phyloP scores from a whole-genome alignment of 2,113 vertebrate genomes.

The Thomomys bottae region DNA sequence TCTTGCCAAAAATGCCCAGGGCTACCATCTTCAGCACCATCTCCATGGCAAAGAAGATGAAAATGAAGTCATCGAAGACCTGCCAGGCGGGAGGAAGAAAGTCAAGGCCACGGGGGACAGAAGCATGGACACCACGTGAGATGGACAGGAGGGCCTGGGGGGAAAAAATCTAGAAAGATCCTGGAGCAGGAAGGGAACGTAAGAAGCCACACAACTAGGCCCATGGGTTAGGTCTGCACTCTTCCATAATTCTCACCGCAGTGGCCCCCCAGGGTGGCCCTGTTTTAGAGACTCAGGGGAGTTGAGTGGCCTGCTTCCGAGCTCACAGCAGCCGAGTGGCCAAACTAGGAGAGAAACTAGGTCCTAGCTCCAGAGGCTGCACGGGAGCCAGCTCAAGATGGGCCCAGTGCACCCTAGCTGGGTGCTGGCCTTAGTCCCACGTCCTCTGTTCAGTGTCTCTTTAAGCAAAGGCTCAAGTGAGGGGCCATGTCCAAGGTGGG shows the following conservation, averaged over 20 bases:
- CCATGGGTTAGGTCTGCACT: neutral
- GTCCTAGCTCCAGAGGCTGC: neutral
- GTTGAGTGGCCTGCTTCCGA: neutral
- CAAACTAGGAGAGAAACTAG: neutral
- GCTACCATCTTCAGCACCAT: conserved; percentile 99
- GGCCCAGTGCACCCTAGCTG: too few relatives aligned
- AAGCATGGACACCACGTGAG: neutral
- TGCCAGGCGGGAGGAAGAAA: conserved; percentile 52
- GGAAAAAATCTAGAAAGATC: neutral
- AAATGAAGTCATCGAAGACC: conserved; percentile 90
- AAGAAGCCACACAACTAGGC: neutral
- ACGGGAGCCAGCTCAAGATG: too few relatives aligned
- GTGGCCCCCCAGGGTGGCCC: too few relatives aligned
- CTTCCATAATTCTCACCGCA: neutral
- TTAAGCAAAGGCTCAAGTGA: too few relatives aligned
- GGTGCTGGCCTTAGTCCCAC: too few relatives aligned
- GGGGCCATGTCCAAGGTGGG: neutral
- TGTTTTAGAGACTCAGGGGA: neutral
- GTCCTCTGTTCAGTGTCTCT: too few relatives aligned
- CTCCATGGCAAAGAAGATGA: conserved; percentile 97
- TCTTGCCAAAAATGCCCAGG: conserved; percentile 96
- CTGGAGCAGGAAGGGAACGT: neutral
- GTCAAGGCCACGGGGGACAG: too few relatives aligned
- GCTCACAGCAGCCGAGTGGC: neutral
- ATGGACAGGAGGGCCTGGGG: neutral